Percentiles rank a stretch among this genome's conserved stretches.
phyloP scores from a whole-genome alignment of 35 echinoderm and acorn worm genomes.

The Strongylocentrotus purpuratus region DNA sequence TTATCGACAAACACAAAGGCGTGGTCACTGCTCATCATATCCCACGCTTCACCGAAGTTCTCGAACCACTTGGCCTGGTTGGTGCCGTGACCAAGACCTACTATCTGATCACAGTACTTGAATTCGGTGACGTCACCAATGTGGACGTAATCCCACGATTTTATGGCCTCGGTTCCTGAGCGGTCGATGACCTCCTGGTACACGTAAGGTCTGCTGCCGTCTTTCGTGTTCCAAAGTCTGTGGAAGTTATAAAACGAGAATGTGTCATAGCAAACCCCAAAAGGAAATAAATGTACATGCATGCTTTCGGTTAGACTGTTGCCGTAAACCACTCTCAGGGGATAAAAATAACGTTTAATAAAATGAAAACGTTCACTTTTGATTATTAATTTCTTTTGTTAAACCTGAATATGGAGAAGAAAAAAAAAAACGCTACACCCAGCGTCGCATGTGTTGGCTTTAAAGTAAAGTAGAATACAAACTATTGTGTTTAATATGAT shows the following conservation, averaged over 20 bases:
- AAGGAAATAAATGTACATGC: too few relatives aligned
- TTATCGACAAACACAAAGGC: conserved; percentile 87
- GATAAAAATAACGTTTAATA: too few relatives aligned
- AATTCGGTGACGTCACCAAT: conserved; percentile 87
- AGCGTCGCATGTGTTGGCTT: too few relatives aligned
- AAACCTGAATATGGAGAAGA: too few relatives aligned
- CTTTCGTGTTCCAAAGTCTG: neutral
- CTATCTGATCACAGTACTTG: conserved; percentile 64
- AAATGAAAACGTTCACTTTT: too few relatives aligned
- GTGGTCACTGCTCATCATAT: conserved; percentile 44
- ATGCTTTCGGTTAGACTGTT: too few relatives aligned
- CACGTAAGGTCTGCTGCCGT: conserved; percentile 58
- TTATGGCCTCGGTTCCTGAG: conserved; percentile 61
- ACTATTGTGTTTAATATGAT: too few relatives aligned
- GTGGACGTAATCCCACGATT: conserved; percentile 56
- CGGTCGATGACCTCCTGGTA: conserved; percentile 80
- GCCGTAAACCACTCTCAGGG: too few relatives aligned
- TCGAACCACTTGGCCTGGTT: conserved; percentile 35
- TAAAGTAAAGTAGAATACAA: too few relatives aligned
- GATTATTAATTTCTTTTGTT: too few relatives aligned
- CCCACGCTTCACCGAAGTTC: conserved; percentile 75
- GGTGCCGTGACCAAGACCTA: conserved; percentile 9
- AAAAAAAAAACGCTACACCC: too few relatives aligned
- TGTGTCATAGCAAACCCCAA: too few relatives aligned
- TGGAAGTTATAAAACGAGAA: neutral